A percentile compares a stretch with the other conserved stretches of the same genome.
Evolutionary conservation across 2,797 vertebrate genomes (phyloP).

Genomic region (Cossypha niveicapilla): DNA sequence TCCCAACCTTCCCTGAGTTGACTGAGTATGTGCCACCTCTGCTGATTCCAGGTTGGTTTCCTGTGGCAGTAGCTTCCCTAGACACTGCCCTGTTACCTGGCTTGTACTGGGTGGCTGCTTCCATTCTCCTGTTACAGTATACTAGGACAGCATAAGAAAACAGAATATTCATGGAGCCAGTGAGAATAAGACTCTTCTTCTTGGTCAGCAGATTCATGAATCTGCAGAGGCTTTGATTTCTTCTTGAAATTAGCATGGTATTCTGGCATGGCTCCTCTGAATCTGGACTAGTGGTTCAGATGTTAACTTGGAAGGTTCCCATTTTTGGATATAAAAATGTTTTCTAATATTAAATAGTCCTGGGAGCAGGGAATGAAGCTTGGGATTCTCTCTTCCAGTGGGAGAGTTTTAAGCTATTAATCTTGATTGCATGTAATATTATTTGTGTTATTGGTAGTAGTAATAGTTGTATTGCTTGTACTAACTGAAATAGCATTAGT

Average conservation of each 20-base stretch:
- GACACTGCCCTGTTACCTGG: not conserved
- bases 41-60: not conserved
- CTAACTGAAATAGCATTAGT: not conserved
- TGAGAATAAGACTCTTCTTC: not conserved
- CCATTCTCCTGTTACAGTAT: not conserved
- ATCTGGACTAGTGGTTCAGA: not conserved
- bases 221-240: not conserved
- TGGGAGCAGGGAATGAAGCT: not conserved
- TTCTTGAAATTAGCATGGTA: not conserved
- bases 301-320: not conserved
- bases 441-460: not conserved
- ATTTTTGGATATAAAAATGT: not conserved
- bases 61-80: not conserved
- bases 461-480: not conserved
- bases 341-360: not conserved
- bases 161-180: not conserved
- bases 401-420: not conserved
- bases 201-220: not conserved
- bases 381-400: not conserved
- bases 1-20: fast-evolving
- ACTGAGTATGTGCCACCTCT: not conserved
- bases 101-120: not conserved
- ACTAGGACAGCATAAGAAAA: not conserved
- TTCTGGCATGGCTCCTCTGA: not conserved
- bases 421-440: not conserved